phyloP scores from a whole-genome alignment of 2,888 invertebrate genomes.

The Oscheius sp. region DNA sequence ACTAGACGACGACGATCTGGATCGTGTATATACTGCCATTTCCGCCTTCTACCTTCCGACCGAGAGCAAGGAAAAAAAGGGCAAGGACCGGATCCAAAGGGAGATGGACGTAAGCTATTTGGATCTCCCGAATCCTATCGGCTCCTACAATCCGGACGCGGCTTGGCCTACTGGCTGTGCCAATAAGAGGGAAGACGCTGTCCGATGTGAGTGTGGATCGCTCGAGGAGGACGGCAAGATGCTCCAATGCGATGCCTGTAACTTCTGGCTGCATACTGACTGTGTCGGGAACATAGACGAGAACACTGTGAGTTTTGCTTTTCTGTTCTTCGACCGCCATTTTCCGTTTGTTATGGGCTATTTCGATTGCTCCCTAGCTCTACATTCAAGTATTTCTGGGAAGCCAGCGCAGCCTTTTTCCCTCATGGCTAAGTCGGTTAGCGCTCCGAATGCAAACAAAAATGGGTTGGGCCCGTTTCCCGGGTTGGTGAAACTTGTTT shows the following conservation, averaged over 20 bases:
- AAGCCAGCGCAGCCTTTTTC: too few species aligned
- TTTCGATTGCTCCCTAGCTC: not conserved
- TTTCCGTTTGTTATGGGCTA: too few species aligned
- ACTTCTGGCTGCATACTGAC: constrained; percentile 72
- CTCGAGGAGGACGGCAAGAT: constrained; percentile 73
- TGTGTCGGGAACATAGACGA: constrained; percentile 74
- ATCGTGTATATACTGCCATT: constrained; percentile 42
- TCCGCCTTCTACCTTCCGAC: constrained; percentile 4
- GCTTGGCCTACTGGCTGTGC: constrained; percentile 52
- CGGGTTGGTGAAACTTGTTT: too few species aligned
- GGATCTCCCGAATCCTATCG: constrained; percentile 25
- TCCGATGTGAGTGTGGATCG: constrained; percentile 71
- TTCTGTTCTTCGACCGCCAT: not conserved
- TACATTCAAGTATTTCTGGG: too few species aligned
- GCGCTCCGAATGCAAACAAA: too few species aligned
- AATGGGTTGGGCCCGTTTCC: too few species aligned
- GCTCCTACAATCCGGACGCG: constrained; percentile 55
- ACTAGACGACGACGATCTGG: constrained; percentile 53
- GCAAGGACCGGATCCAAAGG: constrained; percentile 4
- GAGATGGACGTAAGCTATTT: constrained; percentile 37
- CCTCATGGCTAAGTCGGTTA: too few species aligned
- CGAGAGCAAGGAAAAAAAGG: constrained; percentile 18
- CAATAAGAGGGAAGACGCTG: constrained; percentile 58
- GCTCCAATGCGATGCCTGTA: constrained; percentile 69
- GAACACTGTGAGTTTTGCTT: constrained; percentile 60